A percentile compares a stretch with the other conserved stretches of the same genome.
phyloP scores from a whole-genome alignment of 2,113 vertebrate genomes.

The Ciconia boyciana region DNA sequence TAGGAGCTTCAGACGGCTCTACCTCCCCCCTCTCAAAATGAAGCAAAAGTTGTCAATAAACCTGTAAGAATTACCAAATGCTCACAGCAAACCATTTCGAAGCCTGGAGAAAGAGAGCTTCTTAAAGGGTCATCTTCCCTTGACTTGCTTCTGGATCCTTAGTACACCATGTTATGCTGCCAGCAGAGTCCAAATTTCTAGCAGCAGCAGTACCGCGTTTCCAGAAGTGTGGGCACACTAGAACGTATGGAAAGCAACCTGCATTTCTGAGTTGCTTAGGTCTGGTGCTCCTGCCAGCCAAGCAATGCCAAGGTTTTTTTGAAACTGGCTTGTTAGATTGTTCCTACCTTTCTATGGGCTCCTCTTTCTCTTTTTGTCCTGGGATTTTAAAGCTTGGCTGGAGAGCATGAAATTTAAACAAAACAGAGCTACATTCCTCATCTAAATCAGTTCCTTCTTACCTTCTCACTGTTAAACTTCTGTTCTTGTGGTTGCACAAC shows the following conservation, averaged over 20 bases:
- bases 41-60: background rate
- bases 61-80: background rate
- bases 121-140: background rate
- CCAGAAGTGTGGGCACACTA: background rate
- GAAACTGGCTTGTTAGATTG: background rate
- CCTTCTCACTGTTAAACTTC: background rate
- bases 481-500: background rate
- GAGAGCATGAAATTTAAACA: background rate
- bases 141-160: background rate
- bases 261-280: background rate
- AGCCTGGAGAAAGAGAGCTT: background rate
- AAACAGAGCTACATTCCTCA: background rate
- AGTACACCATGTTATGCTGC: background rate
- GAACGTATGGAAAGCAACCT: background rate
- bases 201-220: rapidly evolving
- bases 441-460: background rate
- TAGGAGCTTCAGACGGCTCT: background rate
- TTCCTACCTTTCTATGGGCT: background rate
- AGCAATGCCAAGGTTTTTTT: background rate
- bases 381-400: background rate
- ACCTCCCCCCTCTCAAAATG: background rate
- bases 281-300: background rate
- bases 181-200: background rate
- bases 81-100: background rate
- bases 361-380: background rate